Evolutionary conservation across 2,113 vertebrate species (phyloP), one percentile per base, ranked within the genome.

Genomic region (Ailurus styani): DNA sequence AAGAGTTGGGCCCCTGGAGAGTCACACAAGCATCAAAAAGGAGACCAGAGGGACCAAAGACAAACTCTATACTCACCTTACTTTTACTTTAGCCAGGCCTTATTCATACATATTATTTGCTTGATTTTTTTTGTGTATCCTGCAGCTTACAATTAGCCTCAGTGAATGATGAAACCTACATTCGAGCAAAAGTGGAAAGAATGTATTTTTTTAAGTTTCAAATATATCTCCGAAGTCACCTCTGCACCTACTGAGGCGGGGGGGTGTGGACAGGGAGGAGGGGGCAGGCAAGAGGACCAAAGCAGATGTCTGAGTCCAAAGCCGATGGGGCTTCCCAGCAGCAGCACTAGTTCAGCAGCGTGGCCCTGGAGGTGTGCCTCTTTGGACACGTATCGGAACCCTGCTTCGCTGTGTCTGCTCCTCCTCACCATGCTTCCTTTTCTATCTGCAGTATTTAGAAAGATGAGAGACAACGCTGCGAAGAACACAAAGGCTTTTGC

Each of bases 401-500:
- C 93, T 60, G 52, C 64, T 78, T 93, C 55, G 60, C 91, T 95
- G 77, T 93, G 96, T 94, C 93, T 97, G 86, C 96, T 91, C 87
- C 47, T 96, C 84, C 75, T 94, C 96, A 54, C 60, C 87, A 20
- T 55, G 84, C 96, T 97, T 97, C 90, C 94, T 93, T 95, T 96
- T 86, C 90, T 68, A 91, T 85, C 94, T 78, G 60, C 64, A 81
- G 97, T 96, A 94, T 97, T 97, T 97, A 96, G 94, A 94, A 97
- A 97, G 90, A 97, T 93, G 96, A 98, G 88, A 97, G 97, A 96
- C 96, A 86, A 95, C 4, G 85, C 96, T 96, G 95, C 0, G 47
- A 97, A 96, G 97, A 97, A 96, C 90, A 97, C 94, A 97, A 97
- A 98, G 94, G 64, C 77, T 98, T 96, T 88, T 97, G 84, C 94